Conservation (phyloP, 2,888 invertebrate genomes). For the Chalcis sispes region DNA sequence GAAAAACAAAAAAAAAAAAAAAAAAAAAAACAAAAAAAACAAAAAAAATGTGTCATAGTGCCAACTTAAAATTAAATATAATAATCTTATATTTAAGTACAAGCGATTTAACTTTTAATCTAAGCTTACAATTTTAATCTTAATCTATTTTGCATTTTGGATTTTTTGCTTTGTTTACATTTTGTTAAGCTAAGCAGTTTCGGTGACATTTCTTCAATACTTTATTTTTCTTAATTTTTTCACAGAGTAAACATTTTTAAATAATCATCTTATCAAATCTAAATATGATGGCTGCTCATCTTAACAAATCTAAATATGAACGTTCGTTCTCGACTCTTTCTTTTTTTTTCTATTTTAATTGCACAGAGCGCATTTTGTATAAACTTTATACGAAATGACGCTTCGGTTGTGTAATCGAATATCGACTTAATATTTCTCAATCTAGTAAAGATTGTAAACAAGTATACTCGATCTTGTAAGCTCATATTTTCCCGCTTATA, state of each 20-base stretch:
- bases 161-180: slow-evolving; percentile 48
- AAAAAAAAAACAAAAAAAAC: slow-evolving; percentile 29
- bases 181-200: slow-evolving; percentile 42
- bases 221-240: too few species aligned
- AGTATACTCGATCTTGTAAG: slow-evolving; percentile 17
- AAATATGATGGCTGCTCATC: slow-evolving; percentile 39
- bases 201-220: too few species aligned
- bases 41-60: slow-evolving; percentile 18
- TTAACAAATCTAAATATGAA: slow-evolving; percentile 30
- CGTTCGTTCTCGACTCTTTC: slow-evolving; percentile 29
- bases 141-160: slow-evolving; percentile 36
- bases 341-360: slow-evolving; percentile 11
- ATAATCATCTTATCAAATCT: background rate
- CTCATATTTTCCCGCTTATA: slow-evolving; percentile 12
- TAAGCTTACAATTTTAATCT: slow-evolving; percentile 43
- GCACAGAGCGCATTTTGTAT: background rate
- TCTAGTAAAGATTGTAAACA: slow-evolving; percentile 40
- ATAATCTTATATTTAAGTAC: slow-evolving; percentile 47
- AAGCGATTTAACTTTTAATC: slow-evolving; percentile 42
- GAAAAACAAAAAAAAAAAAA: slow-evolving; percentile 55
- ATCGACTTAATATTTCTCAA: slow-evolving; percentile 43
- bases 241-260: slow-evolving; percentile 25
- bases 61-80: slow-evolving; percentile 32
- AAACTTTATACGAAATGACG: background rate
- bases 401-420: slow-evolving; percentile 24